Evolutionary conservation across 2,113 vertebrate species (phyloP).

Genomic region (Mustela nigripes): DNA sequence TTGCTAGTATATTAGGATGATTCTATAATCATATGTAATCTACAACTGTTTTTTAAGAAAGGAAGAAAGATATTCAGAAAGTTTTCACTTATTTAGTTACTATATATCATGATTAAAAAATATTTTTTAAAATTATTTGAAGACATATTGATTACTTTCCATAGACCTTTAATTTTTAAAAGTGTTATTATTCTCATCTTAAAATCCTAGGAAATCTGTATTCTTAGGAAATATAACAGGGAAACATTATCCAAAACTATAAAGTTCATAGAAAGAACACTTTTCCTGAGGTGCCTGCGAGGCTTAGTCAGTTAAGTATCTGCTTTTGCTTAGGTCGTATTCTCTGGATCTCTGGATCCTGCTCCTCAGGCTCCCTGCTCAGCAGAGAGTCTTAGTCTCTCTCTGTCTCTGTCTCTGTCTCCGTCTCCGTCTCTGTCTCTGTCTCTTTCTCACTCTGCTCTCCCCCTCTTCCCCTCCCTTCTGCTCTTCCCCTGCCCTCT

Average conservation of each 20-base stretch:
- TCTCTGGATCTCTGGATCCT: neutral
- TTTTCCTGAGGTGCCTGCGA: neutral
- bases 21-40: neutral
- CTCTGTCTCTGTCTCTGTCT: too few relatives aligned
- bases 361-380: neutral
- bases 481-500: neutral
- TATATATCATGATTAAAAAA: neutral
- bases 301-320: neutral
- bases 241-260: neutral
- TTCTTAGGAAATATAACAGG: neutral
- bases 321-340: neutral
- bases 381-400: neutral
- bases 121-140: neutral
- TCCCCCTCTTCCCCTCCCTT: too few relatives aligned
- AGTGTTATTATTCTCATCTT: neutral
- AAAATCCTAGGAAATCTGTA: neutral
- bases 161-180: neutral
- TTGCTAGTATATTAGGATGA: neutral
- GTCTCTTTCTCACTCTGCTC: too few relatives aligned
- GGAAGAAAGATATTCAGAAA: neutral
- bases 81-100: neutral
- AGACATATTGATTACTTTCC: neutral
- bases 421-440: too few relatives aligned
- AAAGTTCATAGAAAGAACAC: neutral
- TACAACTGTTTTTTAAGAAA: neutral